phyloP scores from a whole-genome alignment of 2,888 invertebrate genomes.

The Pollenia angustigena region DNA sequence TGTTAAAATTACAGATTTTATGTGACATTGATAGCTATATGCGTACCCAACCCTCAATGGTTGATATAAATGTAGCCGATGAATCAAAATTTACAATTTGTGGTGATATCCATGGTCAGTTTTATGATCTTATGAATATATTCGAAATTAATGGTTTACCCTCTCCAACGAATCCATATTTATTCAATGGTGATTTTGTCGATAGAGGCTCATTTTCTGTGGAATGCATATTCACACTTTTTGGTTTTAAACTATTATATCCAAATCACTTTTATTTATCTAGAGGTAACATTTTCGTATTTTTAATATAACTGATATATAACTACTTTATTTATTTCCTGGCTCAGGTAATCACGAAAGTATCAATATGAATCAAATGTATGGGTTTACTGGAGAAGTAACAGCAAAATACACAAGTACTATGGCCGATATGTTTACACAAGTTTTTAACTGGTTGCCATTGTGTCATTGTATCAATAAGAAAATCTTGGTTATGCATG shows the following conservation, averaged over 20 bases:
- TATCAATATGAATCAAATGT: constrained; percentile 99
- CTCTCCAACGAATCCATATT: constrained; percentile 96
- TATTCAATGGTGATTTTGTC: constrained; percentile 99
- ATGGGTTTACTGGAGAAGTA: constrained; percentile 99
- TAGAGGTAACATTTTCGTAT: constrained; percentile 88
- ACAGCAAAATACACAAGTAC: constrained; percentile 96
- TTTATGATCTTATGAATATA: constrained; percentile 98
- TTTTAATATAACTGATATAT: neutral
- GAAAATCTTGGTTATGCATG: constrained; percentile 95
- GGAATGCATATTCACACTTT: constrained; percentile 98
- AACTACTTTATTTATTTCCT: constrained; percentile 54
- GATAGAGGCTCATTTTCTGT: constrained; percentile 99
- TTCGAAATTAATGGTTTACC: constrained; percentile 98
- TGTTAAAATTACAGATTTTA: constrained; percentile 89
- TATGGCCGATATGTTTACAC: constrained; percentile 99
- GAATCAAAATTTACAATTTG: constrained; percentile 98
- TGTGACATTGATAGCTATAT: constrained; percentile 94
- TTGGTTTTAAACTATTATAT: constrained; percentile 97
- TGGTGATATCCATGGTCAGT: constrained; percentile 99
- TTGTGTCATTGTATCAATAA: constrained; percentile 97
- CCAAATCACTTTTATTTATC: constrained; percentile 99
- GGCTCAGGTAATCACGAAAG: constrained; percentile 98
- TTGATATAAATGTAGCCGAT: constrained; percentile 94
- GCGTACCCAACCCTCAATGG: constrained; percentile 92
- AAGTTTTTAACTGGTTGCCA: constrained; percentile 99